Percentiles rank a stretch among this genome's conserved stretches.
These are phyloP conservation scores for Drosophila obscura DNA, from an alignment of 1,140 invertebrate species.

Conservation along the genomic window DNA sequence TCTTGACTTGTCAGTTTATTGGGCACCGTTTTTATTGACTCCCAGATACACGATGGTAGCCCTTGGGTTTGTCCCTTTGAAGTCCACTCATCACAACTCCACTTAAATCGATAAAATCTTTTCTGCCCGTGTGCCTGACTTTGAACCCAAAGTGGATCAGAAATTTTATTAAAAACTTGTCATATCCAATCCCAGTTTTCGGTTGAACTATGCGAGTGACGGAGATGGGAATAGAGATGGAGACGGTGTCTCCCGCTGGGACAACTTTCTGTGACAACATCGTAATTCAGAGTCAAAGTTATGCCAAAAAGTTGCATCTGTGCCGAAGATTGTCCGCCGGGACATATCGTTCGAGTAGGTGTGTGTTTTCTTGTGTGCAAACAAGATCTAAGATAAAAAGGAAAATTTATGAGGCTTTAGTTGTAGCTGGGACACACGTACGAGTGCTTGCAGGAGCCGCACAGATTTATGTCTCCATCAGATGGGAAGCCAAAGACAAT, in stretches of 20 bases:
- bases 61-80: slow-evolving; percentile 1
- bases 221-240: background rate
- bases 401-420: slow-evolving; percentile 25
- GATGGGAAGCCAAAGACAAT: slow-evolving; percentile 46
- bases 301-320: slow-evolving; percentile 47
- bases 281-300: slow-evolving; percentile 53
- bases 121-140: background rate
- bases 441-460: too few species aligned
- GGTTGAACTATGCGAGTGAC: background rate
- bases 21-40: slow-evolving; percentile 3
- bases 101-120: slow-evolving; percentile 40
- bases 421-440: background rate
- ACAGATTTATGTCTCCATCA: slow-evolving; percentile 63
- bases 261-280: slow-evolving; percentile 43
- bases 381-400: slow-evolving; percentile 19
- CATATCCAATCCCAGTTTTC: background rate
- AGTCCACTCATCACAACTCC: background rate
- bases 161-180: slow-evolving; percentile 56
- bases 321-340: slow-evolving; percentile 11
- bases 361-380: slow-evolving; percentile 12
- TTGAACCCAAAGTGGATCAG: slow-evolving; percentile 8
- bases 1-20: slow-evolving; percentile 16
- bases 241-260: slow-evolving; percentile 10
- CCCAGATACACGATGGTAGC: slow-evolving; percentile 5
- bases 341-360: too few species aligned